Percentiles rank a stretch among this genome's conserved stretches.
Evolutionary conservation across 1,140 invertebrate genomes (phyloP).

Genomic region (Drosophila baimaii): DNA sequence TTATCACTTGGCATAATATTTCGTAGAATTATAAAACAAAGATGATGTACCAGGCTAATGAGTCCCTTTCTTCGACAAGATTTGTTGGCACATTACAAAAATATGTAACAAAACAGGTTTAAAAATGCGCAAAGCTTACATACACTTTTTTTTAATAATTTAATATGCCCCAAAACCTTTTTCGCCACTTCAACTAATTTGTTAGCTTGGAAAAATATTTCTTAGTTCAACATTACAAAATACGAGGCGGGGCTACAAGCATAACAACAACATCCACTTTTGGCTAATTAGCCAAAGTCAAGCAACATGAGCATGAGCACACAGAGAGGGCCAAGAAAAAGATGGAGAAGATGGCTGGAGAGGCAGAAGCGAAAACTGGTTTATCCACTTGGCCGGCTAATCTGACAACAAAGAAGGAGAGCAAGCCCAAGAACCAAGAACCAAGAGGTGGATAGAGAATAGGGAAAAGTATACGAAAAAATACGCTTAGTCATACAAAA

Average conservation of each 20-base stretch:
- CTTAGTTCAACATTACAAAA: conserved; percentile 43
- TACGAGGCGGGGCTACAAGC: conserved; percentile 14
- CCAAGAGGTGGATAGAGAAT: conserved; percentile 17
- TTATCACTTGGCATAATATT: too few relatives aligned
- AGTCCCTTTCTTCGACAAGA: not conserved
- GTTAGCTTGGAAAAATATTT: conserved; percentile 29
- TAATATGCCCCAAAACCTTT: not conserved
- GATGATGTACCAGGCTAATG: too few relatives aligned
- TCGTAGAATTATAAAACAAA: not conserved
- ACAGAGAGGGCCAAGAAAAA: conserved; percentile 37
- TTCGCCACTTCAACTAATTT: conserved; percentile 36
- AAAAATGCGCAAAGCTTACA: not conserved
- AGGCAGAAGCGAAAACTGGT: conserved; percentile 46
- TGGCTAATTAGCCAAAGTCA: conserved; percentile 55
- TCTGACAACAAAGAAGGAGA: conserved; percentile 48
- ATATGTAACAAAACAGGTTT: not conserved
- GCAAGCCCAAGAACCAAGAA: conserved; percentile 14
- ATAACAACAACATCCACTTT: conserved; percentile 38
- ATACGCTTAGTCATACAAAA: conserved; percentile 13
- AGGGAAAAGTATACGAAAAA: conserved; percentile 15
- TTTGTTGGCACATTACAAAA: too few relatives aligned
- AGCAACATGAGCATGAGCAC: conserved; percentile 42
- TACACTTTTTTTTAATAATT: not conserved
- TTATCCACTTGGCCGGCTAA: conserved; percentile 56
- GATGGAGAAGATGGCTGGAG: conserved; percentile 14